Evolutionary conservation across 2,797 vertebrate genomes (phyloP).

Genomic region (Manis javanica): DNA sequence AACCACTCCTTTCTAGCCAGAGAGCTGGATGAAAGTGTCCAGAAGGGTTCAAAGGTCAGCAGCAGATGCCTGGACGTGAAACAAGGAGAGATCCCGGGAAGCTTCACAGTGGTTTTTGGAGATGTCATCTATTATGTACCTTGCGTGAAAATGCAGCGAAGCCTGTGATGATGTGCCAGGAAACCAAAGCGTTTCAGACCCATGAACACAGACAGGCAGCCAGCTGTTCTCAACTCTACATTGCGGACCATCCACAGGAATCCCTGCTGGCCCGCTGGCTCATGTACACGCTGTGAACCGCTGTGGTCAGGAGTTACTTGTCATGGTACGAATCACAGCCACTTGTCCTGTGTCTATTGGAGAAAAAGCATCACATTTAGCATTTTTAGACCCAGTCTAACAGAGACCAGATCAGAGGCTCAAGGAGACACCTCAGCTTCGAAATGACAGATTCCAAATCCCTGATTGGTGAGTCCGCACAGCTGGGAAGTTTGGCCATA

Average conservation of each 20-base stretch:
- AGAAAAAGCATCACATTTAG: neutral
- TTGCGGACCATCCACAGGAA: neutral
- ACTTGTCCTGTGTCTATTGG: neutral
- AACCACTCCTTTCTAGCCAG: neutral
- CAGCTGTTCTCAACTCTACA: neutral
- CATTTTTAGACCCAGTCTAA: neutral
- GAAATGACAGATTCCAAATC: neutral
- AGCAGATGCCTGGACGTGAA: conserved; percentile 29
- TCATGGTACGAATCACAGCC: neutral
- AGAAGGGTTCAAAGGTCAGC: conserved; percentile 50
- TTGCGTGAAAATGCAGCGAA: conserved; percentile 42
- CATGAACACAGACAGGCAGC: neutral
- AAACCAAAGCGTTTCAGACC: conserved; percentile 9
- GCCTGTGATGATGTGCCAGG: neutral
- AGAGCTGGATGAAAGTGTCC: conserved; percentile 37
- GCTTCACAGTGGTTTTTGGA: neutral
- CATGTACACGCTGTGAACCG: neutral
- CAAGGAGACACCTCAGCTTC: neutral
- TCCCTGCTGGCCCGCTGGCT: neutral
- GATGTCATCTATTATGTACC: neutral
- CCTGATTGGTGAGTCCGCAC: neutral
- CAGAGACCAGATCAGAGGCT: neutral
- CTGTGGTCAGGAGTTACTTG: conserved; percentile 11
- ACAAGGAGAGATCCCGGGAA: conserved; percentile 16
- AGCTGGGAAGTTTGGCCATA: neutral